Evolutionary conservation across 1,140 invertebrate genomes (phyloP), one percentile per base, ranked within the genome.

Genomic region (Thaumetopoea pityocampa): DNA sequence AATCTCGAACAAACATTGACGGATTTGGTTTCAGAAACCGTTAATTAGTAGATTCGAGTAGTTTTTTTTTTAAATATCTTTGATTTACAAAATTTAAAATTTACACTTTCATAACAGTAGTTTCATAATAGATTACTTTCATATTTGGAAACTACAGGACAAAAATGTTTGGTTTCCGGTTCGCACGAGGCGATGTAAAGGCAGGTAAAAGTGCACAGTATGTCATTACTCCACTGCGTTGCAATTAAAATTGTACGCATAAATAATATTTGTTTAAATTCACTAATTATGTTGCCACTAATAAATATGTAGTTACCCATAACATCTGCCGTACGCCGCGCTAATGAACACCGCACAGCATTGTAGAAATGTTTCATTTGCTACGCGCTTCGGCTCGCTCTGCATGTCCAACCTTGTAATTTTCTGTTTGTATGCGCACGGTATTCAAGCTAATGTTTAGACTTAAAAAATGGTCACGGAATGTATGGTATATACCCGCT

Each of bases 231-330:
- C 53, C 46, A 44, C 30, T 33, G 42, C 22, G 42, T 30, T 32
- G 54, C 67, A 72, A 82, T 80, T 78, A 79, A 78, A 80, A 80
- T 67, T 51, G 66, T 71, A 74, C 65, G 67, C 67, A 50, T 67
- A 68, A 71, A 60, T 72, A 65, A 74, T 80, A 80, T 82, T 82
- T 82, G 76, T 78, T 76, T 74, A 70, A 78, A 76, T 76, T 79
- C 64, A 71, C 74, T 82, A 76, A 82, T 82, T 79, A 79, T 34
- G 64, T 57, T 37, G 47, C 59, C 61, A 41, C 66, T 78, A 80
- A 82, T 78, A 69, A 69, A 78, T 82, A 82, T n/a, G n/a, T n/a
- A n/a, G 61, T 73, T 81, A 67, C 58, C 73, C 64, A 61, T 65
- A 66, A 72, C 76, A 80, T 82, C 78, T 82, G 76, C 62, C 67